Base-by-base conservation (phyloP, 2,113 vertebrate species). In the Cariama cristata region DNA sequence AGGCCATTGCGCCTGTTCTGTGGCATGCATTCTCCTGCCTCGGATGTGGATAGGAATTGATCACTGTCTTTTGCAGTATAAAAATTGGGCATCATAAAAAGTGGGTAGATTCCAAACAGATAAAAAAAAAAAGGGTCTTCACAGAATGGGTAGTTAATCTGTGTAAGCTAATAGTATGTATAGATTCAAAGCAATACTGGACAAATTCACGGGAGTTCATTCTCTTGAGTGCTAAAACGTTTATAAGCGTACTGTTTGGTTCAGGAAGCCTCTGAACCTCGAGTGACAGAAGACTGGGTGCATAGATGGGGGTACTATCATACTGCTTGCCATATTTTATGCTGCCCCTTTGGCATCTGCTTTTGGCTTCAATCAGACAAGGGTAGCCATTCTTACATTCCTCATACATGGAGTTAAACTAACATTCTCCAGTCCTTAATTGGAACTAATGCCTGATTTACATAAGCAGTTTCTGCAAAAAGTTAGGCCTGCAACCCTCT, bases 241-340 rank as follows among this genome's bases (percentile, higher is more conserved):
- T 90, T 8, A 4, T 24, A 30, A 27, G 3, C 0, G 5, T 0
- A 3, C 23, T 45, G 21, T 7, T 62, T 52, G 24, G 24, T 58
- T 58, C 62, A 56, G 62, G 47, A 66, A 44, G 21, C 14, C 62
- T 59, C 35, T 28, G 52, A 15, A 24, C 27, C 74, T 52, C 28
- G 3, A 42, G 56, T 47, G 55, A 6, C 9, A 7, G 49, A n/a
- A 32, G 53, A 23, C 62, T 8, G 72, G n/a, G 2, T n/a, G 80
- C 26, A 24, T 55, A 5, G 19, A 3, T n/a, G 47, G 67, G 18
- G 45, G 22, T 67, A 8, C 40, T 52, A 15, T 40, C 60, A 5
- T 14, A 3, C 19, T 67, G 33, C 79, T 67, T 64, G 26, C 22
- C 4, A 1, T 45, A 49, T 14, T 62, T 67, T 58, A 2, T 28